These are phyloP conservation scores for Bovichtus variegatus DNA, from an alignment of 2,797 vertebrate species.

Conservation along the genomic window DNA sequence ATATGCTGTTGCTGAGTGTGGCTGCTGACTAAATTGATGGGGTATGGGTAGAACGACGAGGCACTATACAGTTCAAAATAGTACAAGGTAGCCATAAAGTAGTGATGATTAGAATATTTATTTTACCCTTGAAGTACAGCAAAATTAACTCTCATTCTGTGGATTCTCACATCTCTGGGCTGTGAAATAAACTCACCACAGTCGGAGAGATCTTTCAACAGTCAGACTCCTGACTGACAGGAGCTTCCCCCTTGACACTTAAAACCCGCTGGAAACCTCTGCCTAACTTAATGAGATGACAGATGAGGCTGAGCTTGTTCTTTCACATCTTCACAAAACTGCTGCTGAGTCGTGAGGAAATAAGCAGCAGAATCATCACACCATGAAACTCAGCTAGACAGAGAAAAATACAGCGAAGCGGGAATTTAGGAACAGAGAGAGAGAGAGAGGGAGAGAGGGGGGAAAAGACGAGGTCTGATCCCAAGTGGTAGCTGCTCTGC, in stretches of 20 bases:
- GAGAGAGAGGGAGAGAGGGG: not conserved
- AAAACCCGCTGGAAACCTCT: slow-evolving; percentile 36
- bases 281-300: slow-evolving; percentile 61
- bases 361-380: slow-evolving; percentile 49
- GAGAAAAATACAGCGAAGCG: slow-evolving; percentile 29
- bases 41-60: slow-evolving; percentile 7
- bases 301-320: slow-evolving; percentile 40
- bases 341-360: slow-evolving; percentile 68
- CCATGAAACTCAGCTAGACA: slow-evolving; percentile 58
- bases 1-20: slow-evolving; percentile 40
- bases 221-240: slow-evolving; percentile 40
- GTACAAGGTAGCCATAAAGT: not conserved
- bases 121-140: slow-evolving; percentile 19
- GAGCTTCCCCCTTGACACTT: slow-evolving; percentile 21
- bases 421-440: slow-evolving; percentile 13
- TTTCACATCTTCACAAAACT: slow-evolving; percentile 51
- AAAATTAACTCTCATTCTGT: slow-evolving; percentile 10
- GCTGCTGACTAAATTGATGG: slow-evolving; percentile 42
- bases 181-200: slow-evolving; percentile 30
- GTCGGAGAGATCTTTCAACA: slow-evolving; percentile 22
- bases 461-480: slow-evolving; percentile 28
- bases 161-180: not conserved
- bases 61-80: slow-evolving; percentile 20
- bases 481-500: slow-evolving; percentile 29
- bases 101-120: slow-evolving; percentile 25